Conservation (phyloP, 2,888 invertebrate genomes). For the Sarcophaga subvicina region DNA sequence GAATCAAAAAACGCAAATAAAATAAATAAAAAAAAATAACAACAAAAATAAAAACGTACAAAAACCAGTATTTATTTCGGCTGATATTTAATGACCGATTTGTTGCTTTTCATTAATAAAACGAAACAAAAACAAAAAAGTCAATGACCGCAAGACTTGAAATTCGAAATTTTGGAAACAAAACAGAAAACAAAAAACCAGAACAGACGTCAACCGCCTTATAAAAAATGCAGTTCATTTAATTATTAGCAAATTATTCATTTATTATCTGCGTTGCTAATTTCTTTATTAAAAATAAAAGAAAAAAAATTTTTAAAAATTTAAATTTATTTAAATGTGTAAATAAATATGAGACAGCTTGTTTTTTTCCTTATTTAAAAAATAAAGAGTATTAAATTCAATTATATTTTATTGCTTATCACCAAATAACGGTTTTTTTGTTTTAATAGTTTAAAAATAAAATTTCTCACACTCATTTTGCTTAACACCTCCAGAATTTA, state of each 20-base stretch:
- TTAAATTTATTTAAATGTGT: not conserved
- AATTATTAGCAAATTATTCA: not conserved
- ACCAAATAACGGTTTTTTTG: not conserved
- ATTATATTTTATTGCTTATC: too few species aligned
- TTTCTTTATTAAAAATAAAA: slow-evolving; percentile 2
- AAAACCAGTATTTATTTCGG: slow-evolving; percentile 26
- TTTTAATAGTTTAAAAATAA: slow-evolving; percentile 16
- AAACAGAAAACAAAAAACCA: not conserved
- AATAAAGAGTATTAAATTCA: too few species aligned
- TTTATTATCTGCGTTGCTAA: too few species aligned
- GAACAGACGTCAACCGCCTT: not conserved
- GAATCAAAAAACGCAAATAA: too few species aligned
- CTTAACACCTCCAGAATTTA: not conserved
- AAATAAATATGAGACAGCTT: too few species aligned
- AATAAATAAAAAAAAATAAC: slow-evolving; percentile 1
- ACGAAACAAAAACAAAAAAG: not conserved
- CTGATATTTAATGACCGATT: slow-evolving; percentile 12
- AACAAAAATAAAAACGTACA: not conserved
- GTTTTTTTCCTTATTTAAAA: too few species aligned
- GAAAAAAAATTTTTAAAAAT: slow-evolving; percentile 12
- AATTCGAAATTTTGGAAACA: slow-evolving; percentile 16
- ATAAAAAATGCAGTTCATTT: slow-evolving; percentile 11
- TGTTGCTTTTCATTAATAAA: not conserved
- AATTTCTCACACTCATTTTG: slow-evolving; percentile 17
- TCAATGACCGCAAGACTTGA: slow-evolving; percentile 48